These are phyloP conservation scores for Philhelius pedissequus DNA, from an alignment of 2,888 invertebrate genomes.

Conservation along the genomic window DNA sequence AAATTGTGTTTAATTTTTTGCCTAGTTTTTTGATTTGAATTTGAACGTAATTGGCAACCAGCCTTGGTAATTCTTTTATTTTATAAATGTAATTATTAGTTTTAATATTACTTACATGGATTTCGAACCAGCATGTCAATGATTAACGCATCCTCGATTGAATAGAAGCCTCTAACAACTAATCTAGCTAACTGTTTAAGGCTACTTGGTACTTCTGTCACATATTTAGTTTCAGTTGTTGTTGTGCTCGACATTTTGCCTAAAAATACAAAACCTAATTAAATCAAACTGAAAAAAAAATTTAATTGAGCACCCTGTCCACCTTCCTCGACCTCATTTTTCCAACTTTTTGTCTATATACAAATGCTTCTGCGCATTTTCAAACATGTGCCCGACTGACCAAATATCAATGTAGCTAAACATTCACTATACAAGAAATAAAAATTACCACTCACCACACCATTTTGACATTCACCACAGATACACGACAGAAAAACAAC, in stretches of 20 bases:
- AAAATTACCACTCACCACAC: too few relatives aligned
- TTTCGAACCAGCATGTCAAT: slow-evolving; percentile 97
- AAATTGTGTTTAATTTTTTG: neutral
- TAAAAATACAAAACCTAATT: neutral
- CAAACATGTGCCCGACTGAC: neutral
- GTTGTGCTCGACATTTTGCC: slow-evolving; percentile 68
- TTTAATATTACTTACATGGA: slow-evolving; percentile 84
- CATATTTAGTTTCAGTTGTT: slow-evolving; percentile 86
- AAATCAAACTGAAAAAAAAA: neutral
- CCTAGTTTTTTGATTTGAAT: neutral
- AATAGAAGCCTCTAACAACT: slow-evolving; percentile 95
- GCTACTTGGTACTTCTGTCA: slow-evolving; percentile 95
- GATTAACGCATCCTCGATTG: slow-evolving; percentile 94
- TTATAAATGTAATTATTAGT: neutral
- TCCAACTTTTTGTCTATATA: neutral
- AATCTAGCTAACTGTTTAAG: slow-evolving; percentile 94
- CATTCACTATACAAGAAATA: neutral
- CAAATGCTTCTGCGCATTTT: slow-evolving; percentile 37
- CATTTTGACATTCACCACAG: slow-evolving; percentile 52
- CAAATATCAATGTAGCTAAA: neutral
- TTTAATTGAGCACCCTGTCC: slow-evolving; percentile 25
- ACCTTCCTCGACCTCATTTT: neutral
- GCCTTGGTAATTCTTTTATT: neutral
- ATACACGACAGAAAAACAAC: slow-evolving; percentile 50
- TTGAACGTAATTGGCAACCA: neutral